A percentile compares a stretch with the other conserved stretches of the same genome.
phyloP scores from a whole-genome alignment of 2,797 vertebrate species.

The Clarias fuscus region DNA sequence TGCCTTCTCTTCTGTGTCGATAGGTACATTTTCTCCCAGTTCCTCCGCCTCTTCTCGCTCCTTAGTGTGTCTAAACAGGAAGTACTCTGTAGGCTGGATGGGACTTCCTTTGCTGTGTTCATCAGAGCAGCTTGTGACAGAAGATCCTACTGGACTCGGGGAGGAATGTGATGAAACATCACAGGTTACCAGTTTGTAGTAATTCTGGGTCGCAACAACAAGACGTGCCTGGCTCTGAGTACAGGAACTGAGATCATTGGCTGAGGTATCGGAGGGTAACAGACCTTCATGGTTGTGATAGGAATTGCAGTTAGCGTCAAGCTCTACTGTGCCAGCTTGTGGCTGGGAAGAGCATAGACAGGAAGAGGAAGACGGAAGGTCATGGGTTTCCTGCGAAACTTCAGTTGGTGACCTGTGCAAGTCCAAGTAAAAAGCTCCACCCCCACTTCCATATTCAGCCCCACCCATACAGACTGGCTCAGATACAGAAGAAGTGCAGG shows the following conservation, averaged over 20 bases:
- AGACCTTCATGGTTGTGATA: conserved; percentile 78
- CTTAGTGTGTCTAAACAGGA: conserved; percentile 82
- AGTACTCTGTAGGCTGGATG: conserved; percentile 90
- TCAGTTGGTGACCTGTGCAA: conserved; percentile 89
- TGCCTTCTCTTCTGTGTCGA: conserved; percentile 49
- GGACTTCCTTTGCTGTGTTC: conserved; percentile 89
- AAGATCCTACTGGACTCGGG: conserved; percentile 89
- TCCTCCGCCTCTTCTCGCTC: conserved; percentile 70
- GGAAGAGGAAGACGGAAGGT: conserved; percentile 70
- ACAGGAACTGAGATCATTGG: conserved; percentile 82
- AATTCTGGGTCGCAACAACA: conserved; percentile 96
- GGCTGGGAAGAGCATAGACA: conserved; percentile 76
- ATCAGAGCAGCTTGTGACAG: conserved; percentile 91
- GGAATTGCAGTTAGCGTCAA: conserved; percentile 96
- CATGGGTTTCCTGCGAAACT: conserved; percentile 75
- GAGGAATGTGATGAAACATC: conserved; percentile 96
- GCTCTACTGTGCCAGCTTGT: conserved; percentile 68
- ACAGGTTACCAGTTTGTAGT: conserved; percentile 96
- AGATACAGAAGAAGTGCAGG: conserved; percentile 82
- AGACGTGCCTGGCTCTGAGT: conserved; percentile 93
- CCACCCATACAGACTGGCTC: conserved; percentile 65
- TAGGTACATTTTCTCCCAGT: conserved; percentile 55
- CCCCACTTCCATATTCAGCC: conserved; percentile 75
- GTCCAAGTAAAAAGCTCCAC: conserved; percentile 93
- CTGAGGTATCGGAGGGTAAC: conserved; percentile 70